Base-by-base conservation (phyloP, 2,797 vertebrate species). In the Hydrolagus colliei region DNA sequence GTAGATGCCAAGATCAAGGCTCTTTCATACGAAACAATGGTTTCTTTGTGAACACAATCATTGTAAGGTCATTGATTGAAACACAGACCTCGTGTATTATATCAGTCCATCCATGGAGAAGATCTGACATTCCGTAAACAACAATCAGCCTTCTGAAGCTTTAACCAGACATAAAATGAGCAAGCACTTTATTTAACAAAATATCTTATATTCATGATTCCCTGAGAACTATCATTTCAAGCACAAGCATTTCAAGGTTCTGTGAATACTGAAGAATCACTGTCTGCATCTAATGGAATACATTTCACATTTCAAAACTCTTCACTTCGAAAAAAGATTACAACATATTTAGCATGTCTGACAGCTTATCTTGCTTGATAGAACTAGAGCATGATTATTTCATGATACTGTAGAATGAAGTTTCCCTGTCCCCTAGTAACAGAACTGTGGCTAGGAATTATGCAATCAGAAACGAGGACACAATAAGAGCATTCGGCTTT, bases 291-390 rank as follows among this genome's bases (percentile, higher is more conserved):
- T 65, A 59, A 27, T 63, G 12, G 1, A 79, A 63, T n/a, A 80
- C 63, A 27, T 52, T 80, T 14, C 61, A 16, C 32, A 80, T 32
- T 65, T 80, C 62, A 80, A 63, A 80, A 27, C 77, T 80, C n/a
- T 3, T 52, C 41, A 6, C 41, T 52, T 52, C 41, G 27, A 22
- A 14, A 32, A 27, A 80, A 4, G 14, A 65, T 18, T 41, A 20
- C 27, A 18, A 1, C 62, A 35, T 41, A 13, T 82, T 67, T 68
- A 68, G 35, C 63, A 67, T 18, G 32, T 32, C 9, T 67, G 27
- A 41, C 13, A 68, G 2, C 27, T 41, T 41, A 32, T 27, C 16
- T 82, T 41, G 18, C 14, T 82, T 41, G 68, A 41, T 82, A 65
- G 32, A 82, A 20, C 16, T 35, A 32, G 4, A 1, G 16, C 18